A percentile compares a stretch with the other conserved stretches of the same genome.
Conservation (phyloP, 1,140 invertebrate species). For the Argopecten irradians region DNA sequence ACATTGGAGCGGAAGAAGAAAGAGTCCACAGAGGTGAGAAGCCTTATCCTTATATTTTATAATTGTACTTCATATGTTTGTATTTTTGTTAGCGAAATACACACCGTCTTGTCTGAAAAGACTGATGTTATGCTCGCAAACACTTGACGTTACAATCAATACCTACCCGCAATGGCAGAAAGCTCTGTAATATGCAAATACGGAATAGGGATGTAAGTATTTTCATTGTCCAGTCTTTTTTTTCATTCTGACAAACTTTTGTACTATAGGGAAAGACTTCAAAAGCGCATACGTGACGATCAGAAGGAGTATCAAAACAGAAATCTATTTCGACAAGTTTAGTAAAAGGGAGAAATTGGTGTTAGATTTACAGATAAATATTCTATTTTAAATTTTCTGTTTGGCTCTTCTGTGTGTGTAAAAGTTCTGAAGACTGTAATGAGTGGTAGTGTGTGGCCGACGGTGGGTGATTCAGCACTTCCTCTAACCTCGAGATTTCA, state of each 20-base stretch:
- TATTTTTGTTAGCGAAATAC: too few species aligned
- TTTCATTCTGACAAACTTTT: not conserved
- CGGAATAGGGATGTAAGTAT: too few species aligned
- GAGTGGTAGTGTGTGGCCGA: not conserved
- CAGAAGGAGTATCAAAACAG: not conserved
- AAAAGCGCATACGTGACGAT: not conserved
- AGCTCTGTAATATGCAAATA: too few species aligned
- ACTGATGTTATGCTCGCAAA: too few species aligned
- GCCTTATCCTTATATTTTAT: not conserved
- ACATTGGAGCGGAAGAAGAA: conserved; percentile 69
- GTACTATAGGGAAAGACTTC: too few species aligned
- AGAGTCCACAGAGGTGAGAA: conserved; percentile 68
- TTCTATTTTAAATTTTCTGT: not conserved
- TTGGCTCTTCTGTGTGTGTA: not conserved
- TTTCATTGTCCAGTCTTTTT: not conserved
- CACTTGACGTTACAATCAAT: too few species aligned
- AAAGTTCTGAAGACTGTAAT: not conserved
- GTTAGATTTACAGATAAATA: not conserved
- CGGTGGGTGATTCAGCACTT: not conserved
- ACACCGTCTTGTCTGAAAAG: too few species aligned
- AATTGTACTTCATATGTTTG: too few species aligned
- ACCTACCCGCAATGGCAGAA: too few species aligned
- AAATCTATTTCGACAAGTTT: not conserved
- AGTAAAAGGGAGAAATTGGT: not conserved
- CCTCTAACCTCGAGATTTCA: not conserved